Percentiles rank a stretch among this genome's conserved stretches.
Conservation (phyloP, 2,113 vertebrate genomes). For the Bos taurus region DNA sequence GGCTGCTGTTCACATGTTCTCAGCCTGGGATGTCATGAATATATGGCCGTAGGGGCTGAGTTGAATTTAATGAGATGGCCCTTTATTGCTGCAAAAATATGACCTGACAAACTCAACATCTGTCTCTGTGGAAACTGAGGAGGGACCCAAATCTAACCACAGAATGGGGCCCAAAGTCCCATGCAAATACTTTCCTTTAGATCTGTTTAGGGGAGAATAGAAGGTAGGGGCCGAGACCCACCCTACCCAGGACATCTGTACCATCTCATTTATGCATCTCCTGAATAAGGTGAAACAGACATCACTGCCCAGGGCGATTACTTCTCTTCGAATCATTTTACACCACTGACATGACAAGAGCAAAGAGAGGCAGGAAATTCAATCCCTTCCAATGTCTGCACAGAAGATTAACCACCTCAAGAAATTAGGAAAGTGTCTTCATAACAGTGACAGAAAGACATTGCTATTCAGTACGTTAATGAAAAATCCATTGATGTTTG, state of each 20-base stretch:
- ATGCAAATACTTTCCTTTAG: background rate
- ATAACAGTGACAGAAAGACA: constrained; percentile 44
- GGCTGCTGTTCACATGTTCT: background rate
- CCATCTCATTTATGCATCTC: background rate
- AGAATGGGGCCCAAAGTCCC: background rate
- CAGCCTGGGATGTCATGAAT: background rate
- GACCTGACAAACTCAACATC: background rate
- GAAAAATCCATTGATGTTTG: constrained; percentile 62
- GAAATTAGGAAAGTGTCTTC: constrained; percentile 61
- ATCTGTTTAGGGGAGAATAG: background rate
- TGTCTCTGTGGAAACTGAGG: background rate
- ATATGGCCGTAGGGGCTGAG: background rate
- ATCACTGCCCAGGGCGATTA: background rate
- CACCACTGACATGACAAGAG: constrained; percentile 30
- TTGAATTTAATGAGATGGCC: background rate
- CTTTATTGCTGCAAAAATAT: background rate
- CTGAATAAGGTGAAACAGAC: background rate
- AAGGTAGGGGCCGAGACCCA: background rate
- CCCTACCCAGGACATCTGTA: background rate
- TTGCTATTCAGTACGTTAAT: constrained; percentile 51
- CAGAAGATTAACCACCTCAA: constrained; percentile 60
- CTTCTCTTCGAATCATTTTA: constrained; percentile 22
- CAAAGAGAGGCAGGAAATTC: constrained; percentile 53
- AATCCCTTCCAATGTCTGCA: constrained; percentile 41
- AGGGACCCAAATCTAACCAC: background rate